Evolutionary conservation across 2,888 invertebrate genomes (phyloP).

Genomic region (Rhamphomyia laevipes): DNA sequence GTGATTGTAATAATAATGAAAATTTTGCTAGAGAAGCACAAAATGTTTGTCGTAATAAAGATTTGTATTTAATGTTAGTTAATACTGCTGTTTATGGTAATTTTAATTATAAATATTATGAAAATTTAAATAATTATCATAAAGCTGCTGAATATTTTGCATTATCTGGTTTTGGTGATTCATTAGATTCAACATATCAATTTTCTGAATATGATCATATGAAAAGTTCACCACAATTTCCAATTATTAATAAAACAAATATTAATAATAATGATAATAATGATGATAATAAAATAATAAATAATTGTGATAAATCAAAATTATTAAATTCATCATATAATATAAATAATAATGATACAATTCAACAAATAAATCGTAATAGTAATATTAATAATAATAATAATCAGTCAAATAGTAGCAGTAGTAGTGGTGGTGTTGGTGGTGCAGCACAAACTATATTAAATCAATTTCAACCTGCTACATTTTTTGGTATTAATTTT

Average conservation of each 20-base stretch:
- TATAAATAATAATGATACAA: neutral
- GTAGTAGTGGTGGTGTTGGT: neutral
- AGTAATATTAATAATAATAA: neutral
- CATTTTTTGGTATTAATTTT: neutral
- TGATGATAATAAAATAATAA: neutral
- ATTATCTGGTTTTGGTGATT: neutral
- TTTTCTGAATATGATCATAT: neutral
- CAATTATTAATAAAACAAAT: no score
- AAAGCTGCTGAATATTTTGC: conserved; percentile 3
- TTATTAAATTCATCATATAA: neutral
- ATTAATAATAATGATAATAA: neutral
- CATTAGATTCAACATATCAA: neutral
- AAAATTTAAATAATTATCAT: neutral
- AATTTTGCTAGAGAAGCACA: neutral
- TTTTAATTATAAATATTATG: neutral
- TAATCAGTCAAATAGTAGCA: neutral
- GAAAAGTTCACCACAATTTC: neutral
- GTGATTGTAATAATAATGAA: no score
- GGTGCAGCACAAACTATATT: neutral
- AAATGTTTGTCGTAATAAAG: neutral
- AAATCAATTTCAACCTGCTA: neutral
- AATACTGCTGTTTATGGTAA: conserved; percentile 1
- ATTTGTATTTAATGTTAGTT: neutral
- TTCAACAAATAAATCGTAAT: neutral
- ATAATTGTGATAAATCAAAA: neutral